Percentiles rank a stretch among this genome's conserved stretches.
Evolutionary conservation across 2,797 vertebrate genomes (phyloP).

Genomic region (Oophaga sylvatica): DNA sequence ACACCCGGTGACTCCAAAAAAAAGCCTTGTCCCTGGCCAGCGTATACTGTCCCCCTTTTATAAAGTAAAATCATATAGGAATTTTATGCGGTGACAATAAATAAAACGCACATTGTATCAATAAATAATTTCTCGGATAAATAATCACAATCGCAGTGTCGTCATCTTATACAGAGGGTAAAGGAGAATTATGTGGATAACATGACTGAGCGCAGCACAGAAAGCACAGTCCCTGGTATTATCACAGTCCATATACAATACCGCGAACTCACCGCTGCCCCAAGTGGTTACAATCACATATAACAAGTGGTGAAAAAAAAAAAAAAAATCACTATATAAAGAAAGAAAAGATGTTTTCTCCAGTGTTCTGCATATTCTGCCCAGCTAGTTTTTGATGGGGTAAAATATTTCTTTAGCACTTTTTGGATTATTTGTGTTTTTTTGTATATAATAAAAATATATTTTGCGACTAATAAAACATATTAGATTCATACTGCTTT

Average conservation of each 20-base stretch:
- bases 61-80: neutral
- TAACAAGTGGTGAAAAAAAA: neutral
- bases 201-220: neutral
- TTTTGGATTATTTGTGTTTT: too few species aligned
- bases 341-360: neutral
- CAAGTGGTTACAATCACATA: neutral
- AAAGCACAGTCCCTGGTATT: too few species aligned
- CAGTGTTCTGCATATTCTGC: neutral
- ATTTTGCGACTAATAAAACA: too few species aligned
- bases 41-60: neutral
- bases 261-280: neutral
- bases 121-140: slow-evolving; percentile 16
- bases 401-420: too few species aligned
- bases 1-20: neutral
- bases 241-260: neutral
- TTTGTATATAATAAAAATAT: too few species aligned
- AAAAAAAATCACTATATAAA: neutral
- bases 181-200: neutral
- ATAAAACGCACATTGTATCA: slow-evolving; percentile 6
- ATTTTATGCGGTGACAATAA: slow-evolving; percentile 1
- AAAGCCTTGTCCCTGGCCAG: neutral
- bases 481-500: too few species aligned
- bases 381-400: too few species aligned
- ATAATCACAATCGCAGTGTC: neutral
- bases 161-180: neutral